Conservation (phyloP, 2,888 invertebrate species). For the Caenorhabditis macrosperma region DNA sequence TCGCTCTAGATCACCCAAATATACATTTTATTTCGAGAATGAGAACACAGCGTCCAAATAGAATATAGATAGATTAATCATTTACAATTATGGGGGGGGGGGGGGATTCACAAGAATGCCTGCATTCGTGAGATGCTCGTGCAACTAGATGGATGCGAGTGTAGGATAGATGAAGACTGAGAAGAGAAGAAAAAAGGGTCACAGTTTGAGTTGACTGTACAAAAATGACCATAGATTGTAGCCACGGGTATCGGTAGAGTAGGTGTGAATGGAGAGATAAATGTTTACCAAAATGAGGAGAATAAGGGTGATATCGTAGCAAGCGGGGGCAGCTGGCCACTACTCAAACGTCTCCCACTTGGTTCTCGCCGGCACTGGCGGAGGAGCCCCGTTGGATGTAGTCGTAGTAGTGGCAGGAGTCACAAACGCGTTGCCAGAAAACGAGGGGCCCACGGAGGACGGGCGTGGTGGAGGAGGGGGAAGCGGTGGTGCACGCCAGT, state of each 20-base stretch:
- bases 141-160: background rate
- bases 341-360: constrained; percentile 42
- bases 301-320: background rate
- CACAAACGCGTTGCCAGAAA: constrained; percentile 12
- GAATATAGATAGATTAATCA: too few relatives aligned
- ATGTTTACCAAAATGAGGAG: constrained; percentile 21
- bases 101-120: constrained; percentile 25
- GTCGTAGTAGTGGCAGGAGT: background rate
- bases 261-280: background rate
- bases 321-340: background rate
- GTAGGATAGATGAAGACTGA: background rate
- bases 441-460: constrained; percentile 34
- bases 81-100: too few relatives aligned
- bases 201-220: constrained; percentile 28
- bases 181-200: constrained; percentile 1
- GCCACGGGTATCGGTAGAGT: background rate
- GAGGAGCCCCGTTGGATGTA: background rate
- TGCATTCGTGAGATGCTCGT: constrained; percentile 29
- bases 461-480: constrained; percentile 28
- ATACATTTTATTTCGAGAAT: constrained; percentile 7
- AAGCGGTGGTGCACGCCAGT: constrained; percentile 24
- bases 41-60: background rate
- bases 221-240: constrained; percentile 12
- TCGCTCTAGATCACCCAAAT: constrained; percentile 1
- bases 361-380: constrained; percentile 4